Evolutionary conservation across 2,113 vertebrate genomes (phyloP).

Genomic region (Lepus europaeus): DNA sequence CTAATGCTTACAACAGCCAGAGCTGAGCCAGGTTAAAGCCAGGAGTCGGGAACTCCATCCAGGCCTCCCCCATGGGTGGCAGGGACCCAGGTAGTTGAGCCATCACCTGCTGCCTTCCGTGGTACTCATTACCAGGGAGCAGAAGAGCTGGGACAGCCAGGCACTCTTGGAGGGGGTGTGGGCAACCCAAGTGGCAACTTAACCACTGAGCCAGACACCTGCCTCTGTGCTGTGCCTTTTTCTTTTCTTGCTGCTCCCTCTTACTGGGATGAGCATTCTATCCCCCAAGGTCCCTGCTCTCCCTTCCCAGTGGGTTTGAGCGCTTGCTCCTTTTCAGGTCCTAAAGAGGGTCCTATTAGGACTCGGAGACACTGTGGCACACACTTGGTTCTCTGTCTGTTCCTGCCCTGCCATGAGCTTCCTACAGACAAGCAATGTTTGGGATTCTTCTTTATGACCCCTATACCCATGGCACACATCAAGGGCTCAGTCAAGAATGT

Average conservation of each 20-base stretch:
- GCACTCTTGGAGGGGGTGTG: too few relatives aligned
- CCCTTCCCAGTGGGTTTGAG: background rate
- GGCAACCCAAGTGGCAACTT: too few relatives aligned
- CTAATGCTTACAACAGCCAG: too few relatives aligned
- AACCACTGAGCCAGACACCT: too few relatives aligned
- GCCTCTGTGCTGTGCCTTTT: accelerated
- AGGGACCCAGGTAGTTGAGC: too few relatives aligned
- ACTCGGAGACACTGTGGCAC: background rate
- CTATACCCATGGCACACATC: background rate
- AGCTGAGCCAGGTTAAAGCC: too few relatives aligned
- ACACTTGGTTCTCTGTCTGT: background rate
- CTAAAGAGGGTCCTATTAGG: background rate
- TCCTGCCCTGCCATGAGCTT: background rate
- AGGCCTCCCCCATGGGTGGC: too few relatives aligned
- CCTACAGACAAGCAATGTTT: background rate
- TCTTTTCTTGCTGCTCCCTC: background rate
- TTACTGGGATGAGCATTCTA: background rate
- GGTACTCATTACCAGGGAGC: too few relatives aligned
- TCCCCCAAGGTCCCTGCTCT: background rate
- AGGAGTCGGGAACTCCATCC: too few relatives aligned
- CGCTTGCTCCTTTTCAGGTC: background rate
- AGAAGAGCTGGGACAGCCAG: too few relatives aligned
- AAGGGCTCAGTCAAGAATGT: background rate
- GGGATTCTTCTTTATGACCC: background rate
- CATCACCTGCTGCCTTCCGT: too few relatives aligned